These are phyloP conservation scores for Marronus borbonicus DNA, from an alignment of 2,888 invertebrate genomes.

Conservation along the genomic window DNA sequence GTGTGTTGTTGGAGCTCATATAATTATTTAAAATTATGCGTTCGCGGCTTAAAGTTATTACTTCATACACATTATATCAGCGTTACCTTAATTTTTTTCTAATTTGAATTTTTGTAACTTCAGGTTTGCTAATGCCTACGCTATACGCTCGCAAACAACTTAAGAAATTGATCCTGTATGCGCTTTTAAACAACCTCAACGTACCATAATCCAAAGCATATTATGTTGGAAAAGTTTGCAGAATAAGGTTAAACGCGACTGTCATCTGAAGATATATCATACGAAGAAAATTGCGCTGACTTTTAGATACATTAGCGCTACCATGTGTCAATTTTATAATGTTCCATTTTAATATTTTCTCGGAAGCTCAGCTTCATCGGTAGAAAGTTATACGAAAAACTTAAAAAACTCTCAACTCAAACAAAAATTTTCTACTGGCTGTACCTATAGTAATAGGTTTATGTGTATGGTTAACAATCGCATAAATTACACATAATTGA, in stretches of 20 bases:
- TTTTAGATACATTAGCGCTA: not conserved
- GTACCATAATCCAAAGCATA: not conserved
- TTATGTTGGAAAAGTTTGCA: not conserved
- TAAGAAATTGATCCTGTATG: not conserved
- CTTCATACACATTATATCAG: not conserved
- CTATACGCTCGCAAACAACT: too few relatives aligned
- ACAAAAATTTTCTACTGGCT: too few relatives aligned
- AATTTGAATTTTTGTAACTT: too few relatives aligned
- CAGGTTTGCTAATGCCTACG: too few relatives aligned
- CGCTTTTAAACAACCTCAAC: not conserved
- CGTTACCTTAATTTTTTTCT: too few relatives aligned
- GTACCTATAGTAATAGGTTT: too few relatives aligned
- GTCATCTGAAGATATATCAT: not conserved
- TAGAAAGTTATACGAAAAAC: too few relatives aligned
- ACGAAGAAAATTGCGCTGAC: not conserved
- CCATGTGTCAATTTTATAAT: conserved; percentile 1
- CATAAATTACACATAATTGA: too few relatives aligned
- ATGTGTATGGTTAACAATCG: too few relatives aligned
- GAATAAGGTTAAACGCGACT: conserved; percentile 6
- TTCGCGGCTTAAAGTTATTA: conserved; percentile 6
- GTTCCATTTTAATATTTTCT: not conserved
- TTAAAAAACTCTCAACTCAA: too few relatives aligned
- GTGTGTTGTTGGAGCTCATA: not conserved
- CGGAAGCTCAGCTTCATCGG: not conserved
- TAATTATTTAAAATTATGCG: conserved; percentile 21